Evolutionary conservation across 30 jellyfish, hydroid and myxozoan species (phyloP), one percentile per base, ranked within the genome.

Genomic region (Aurelia sp.): DNA sequence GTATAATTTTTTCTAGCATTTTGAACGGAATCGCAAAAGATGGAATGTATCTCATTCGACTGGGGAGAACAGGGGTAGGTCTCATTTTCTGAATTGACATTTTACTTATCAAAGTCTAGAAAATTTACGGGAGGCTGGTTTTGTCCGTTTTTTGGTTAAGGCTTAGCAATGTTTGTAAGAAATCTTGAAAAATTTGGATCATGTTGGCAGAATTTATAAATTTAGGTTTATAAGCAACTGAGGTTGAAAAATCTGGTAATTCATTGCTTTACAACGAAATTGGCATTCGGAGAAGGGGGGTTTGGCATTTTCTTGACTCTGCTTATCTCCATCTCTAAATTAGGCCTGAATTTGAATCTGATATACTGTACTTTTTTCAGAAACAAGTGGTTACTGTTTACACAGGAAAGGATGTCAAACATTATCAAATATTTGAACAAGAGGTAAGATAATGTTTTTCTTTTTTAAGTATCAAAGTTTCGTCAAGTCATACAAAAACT

Each of bases 31-130:
- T 82, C 18, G 38, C 13, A 62, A 67, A 68, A 60, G 61, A 57
- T 16, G 92, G 92, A 53, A 82, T 82, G 92, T 82, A 82, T 58
- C 62, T 82, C 18, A 44, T 82, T 52, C 92, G 92, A 20, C 21
- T 16, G 60, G 92, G 92, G 13, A 69, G 86, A 60, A 68, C 86
- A 13, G 92, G 86, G 92, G 92, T 82, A 70, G 2, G 86, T 17
- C 8, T 27, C 13, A 33, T 55, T 10, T 73, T 73, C 3, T 41
- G 21, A 41, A 9, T 13, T 16, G 16, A 13, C 19, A 0, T 4
- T 13, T 48, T 44, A 63, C 65, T 72, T 20, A 10, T 13, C 11
- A 12, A 27, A 27, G 65, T 4, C 50, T 8, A 38, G 50, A 38
- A 5, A 38, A 38, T 71, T 6, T 71, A 71, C 65, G 65, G 11